Evolutionary conservation across 2,113 vertebrate genomes (phyloP).

Genomic region (Pristiophorus japonicus): DNA sequence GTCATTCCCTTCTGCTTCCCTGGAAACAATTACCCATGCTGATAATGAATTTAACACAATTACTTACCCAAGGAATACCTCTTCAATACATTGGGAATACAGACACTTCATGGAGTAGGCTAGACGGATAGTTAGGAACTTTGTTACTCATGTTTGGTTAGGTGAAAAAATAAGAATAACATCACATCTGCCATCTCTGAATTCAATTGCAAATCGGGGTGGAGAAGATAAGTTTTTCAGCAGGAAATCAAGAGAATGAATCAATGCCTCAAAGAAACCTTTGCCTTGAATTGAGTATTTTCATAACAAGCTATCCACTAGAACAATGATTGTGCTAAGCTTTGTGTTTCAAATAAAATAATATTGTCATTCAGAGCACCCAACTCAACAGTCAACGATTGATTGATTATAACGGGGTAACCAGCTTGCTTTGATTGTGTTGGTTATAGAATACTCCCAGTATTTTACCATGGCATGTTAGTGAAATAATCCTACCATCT

Average conservation of each 20-base stretch:
- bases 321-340: neutral
- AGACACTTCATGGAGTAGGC: neutral
- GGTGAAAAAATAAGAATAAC: neutral
- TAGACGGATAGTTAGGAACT: neutral
- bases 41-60: neutral
- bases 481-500: too few species aligned
- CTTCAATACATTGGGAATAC: neutral
- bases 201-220: neutral
- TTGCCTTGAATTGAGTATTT: neutral
- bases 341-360: neutral
- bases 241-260: neutral
- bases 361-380: too few species aligned
- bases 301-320: neutral
- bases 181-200: neutral
- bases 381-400: too few species aligned
- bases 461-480: too few species aligned
- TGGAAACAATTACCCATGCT: neutral
- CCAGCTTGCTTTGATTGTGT: too few species aligned
- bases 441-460: too few species aligned
- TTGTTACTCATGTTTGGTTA: neutral
- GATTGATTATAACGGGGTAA: too few species aligned
- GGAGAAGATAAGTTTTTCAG: neutral
- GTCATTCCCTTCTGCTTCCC: neutral
- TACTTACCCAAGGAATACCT: neutral
- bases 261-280: neutral